phyloP scores from a whole-genome alignment of 2,888 invertebrate genomes.

The Tenthredo amoena region DNA sequence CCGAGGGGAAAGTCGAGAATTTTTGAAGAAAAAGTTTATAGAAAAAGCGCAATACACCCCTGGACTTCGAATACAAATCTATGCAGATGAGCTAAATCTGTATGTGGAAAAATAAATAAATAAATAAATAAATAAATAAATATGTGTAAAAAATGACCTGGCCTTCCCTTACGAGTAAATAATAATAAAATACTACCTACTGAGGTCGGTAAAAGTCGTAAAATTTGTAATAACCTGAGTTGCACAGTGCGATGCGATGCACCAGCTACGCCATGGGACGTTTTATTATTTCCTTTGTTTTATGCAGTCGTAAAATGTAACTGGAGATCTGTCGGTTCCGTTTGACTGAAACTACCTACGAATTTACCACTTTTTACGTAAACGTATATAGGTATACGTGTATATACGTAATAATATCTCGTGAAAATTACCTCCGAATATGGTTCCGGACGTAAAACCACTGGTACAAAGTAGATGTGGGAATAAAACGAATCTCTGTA shows the following conservation, averaged over 20 bases:
- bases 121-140: neutral
- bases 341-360: conserved; percentile 1
- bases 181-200: neutral
- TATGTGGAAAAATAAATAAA: neutral
- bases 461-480: neutral
- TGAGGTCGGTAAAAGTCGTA: neutral
- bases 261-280: neutral
- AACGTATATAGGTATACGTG: neutral
- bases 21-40: neutral
- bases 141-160: neutral
- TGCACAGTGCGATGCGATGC: neutral
- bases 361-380: neutral
- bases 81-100: neutral
- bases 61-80: neutral
- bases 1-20: neutral
- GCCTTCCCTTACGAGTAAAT: neutral
- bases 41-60: neutral
- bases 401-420: neutral
- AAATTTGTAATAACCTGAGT: conserved; percentile 17
- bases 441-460: neutral
- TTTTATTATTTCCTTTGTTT: conserved; percentile 39
- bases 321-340: neutral
- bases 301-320: conserved; percentile 30
- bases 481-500: neutral
- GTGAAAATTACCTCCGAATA: neutral